These are phyloP conservation scores for Amblyraja radiata DNA, from an alignment of 2,797 vertebrate species.

Conservation along the genomic window DNA sequence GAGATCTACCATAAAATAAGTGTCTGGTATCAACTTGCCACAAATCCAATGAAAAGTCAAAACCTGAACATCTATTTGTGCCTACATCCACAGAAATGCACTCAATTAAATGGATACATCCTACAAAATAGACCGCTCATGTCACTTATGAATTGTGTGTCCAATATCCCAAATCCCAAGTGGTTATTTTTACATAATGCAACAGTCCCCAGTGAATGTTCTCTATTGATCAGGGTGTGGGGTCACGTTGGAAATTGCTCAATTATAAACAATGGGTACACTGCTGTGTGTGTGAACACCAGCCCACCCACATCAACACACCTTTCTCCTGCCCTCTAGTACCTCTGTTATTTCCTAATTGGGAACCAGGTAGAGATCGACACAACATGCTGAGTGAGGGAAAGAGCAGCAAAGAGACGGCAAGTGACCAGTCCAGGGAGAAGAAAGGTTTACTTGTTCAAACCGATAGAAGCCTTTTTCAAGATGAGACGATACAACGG, in stretches of 20 bases:
- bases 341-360: constrained; percentile 1
- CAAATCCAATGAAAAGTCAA: background rate
- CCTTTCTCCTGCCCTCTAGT: constrained; percentile 35
- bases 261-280: background rate
- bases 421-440: background rate
- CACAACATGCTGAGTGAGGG: background rate
- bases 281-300: background rate
- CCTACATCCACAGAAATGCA: background rate
- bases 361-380: background rate
- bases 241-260: background rate
- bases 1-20: constrained; percentile 11
- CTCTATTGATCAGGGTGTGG: background rate
- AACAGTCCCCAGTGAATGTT: background rate
- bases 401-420: background rate
- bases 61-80: background rate
- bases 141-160: background rate
- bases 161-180: background rate
- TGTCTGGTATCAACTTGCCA: background rate
- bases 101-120: background rate
- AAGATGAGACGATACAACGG: background rate
- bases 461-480: background rate
- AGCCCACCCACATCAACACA: background rate
- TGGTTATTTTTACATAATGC: background rate
- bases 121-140: background rate
- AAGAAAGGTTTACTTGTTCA: background rate